Evolutionary conservation across 2,113 vertebrate species (phyloP), one percentile per base, ranked within the genome.

Genomic region (Hypocryptadius cinnamomeus): DNA sequence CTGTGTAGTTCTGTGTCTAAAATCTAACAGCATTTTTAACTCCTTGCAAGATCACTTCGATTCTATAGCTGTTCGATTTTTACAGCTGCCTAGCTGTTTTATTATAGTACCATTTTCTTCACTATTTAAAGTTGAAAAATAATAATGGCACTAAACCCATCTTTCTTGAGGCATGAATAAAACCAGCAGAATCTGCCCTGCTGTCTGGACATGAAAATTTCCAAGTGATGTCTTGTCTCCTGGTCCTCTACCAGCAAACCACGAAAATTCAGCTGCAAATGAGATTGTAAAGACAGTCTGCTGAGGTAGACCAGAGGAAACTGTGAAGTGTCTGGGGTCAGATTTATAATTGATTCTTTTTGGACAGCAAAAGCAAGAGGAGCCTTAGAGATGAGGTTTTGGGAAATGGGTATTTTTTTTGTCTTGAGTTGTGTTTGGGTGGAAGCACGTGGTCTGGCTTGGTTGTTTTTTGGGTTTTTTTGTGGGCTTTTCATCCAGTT

Each of bases 121-220:
- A 12, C 8, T 61, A 12, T 69, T 82, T 14, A 27, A 89, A 47
- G 35, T 9, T 61, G 25, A 70, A 83, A 44, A 70, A 45, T 13
- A 84, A 51, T 48, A 77, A 40, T 72, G 59, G 37, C 37, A 57
- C 10, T 57, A 28, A 74, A 78, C 6, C 35, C 22, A 56, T 42
- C 42, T 85, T 94, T 68, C 77, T 93, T 61, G n/a, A 66, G 73
- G 73, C 73, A 28, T 61, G 50, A 85, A 72, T 63, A 42, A 87
- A 84, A 15, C 37, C 40, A 89, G 39, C 77, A 76, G 48, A 65
- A 40, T 91, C 76, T 93, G 42, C 73, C 57, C 54, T 92, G 78
- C 66, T 89, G 40, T 76, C 91, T 89, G 95, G 92, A 72, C 77
- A 35, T 39, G 80, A 91, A 91, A 24, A 79, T 61, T 95, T 85